A percentile compares a stretch with the other conserved stretches of the same genome.
These are phyloP conservation scores for Aphis gossypii DNA, from an alignment of 1,140 invertebrate genomes.

Conservation along the genomic window DNA sequence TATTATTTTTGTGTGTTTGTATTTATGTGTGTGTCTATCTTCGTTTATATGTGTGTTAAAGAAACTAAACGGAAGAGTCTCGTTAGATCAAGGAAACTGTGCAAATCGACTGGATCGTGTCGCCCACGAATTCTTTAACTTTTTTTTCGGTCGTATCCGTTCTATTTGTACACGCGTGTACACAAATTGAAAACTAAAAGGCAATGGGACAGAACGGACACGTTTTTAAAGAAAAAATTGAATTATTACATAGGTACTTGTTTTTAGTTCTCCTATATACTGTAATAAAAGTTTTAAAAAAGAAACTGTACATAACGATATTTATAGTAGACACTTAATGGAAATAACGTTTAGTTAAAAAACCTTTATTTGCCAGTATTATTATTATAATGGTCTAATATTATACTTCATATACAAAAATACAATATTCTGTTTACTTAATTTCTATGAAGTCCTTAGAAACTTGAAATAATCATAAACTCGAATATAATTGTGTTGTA, in stretches of 20 bases:
- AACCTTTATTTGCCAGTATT: neutral
- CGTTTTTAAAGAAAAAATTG: constrained; percentile 11
- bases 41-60: neutral
- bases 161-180: neutral
- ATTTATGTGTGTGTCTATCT: neutral
- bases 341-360: neutral
- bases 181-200: neutral
- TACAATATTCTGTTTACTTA: neutral
- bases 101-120: constrained; percentile 38
- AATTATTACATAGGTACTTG: neutral
- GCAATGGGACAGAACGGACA: constrained; percentile 29
- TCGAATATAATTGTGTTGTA: neutral
- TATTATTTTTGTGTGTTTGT: neutral
- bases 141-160: constrained; percentile 1
- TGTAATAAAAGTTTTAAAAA: neutral
- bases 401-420: neutral
- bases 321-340: neutral
- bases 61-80: constrained; percentile 45
- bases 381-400: neutral
- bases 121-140: constrained; percentile 5
- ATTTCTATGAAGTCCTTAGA: neutral
- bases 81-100: constrained; percentile 43
- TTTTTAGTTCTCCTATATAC: neutral
- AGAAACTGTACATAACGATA: neutral
- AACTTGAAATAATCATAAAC: neutral